Percentiles rank a stretch among this genome's conserved stretches.
These are phyloP conservation scores for Choloepus hoffmanni DNA, from an alignment of 2,113 vertebrate genomes.

Conservation along the genomic window DNA sequence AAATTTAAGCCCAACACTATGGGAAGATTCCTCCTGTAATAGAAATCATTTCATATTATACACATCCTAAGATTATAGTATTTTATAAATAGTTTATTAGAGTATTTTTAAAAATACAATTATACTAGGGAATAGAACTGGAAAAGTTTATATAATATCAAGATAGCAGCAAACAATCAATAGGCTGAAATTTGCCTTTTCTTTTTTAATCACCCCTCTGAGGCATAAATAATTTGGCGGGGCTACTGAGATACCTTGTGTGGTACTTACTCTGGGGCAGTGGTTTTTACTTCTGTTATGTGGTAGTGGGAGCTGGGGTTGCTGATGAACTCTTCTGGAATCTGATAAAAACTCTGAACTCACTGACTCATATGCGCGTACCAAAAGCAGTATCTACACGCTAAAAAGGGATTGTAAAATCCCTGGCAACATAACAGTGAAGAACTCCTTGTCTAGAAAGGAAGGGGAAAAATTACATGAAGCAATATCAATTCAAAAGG, in stretches of 20 bases:
- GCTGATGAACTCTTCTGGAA: not conserved
- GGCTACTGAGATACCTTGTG: not conserved
- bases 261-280: not conserved
- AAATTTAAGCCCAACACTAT: not conserved
- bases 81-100: slow-evolving; percentile 22
- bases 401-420: not conserved
- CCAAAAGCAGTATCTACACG: not conserved
- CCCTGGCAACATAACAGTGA: not conserved
- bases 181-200: no score
- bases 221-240: slow-evolving; percentile 27
- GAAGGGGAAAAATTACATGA: not conserved
- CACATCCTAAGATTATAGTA: slow-evolving; percentile 15
- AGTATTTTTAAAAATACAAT: not conserved
- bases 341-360: slow-evolving; percentile 28
- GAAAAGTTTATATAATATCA: slow-evolving; percentile 15
- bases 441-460: not conserved
- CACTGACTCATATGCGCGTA: not conserved
- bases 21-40: slow-evolving; percentile 15
- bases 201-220: not conserved
- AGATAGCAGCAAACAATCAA: not conserved
- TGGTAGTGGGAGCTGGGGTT: not conserved
- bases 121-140: slow-evolving; percentile 15
- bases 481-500: not conserved
- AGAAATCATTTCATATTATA: slow-evolving; percentile 45
- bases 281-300: not conserved